Conservation (phyloP, 2,888 invertebrate genomes). For the Morpho achilles region DNA sequence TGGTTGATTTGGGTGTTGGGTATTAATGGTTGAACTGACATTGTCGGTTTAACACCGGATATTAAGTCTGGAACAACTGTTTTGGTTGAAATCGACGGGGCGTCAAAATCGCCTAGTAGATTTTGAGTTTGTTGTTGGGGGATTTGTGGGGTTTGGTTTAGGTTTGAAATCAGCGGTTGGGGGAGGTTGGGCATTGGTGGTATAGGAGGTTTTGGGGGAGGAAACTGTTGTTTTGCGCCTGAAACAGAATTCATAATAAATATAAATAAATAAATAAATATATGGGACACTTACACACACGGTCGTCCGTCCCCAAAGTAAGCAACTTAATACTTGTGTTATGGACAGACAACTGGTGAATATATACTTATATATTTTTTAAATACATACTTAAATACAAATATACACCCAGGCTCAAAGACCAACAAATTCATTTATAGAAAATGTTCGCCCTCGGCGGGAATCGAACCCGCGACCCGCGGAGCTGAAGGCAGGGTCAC, state of each 20-base stretch:
- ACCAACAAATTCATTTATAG: too few relatives aligned
- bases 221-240: conserved; percentile 50
- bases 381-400: too few relatives aligned
- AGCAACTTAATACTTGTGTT: too few relatives aligned
- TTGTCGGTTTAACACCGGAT: conserved; percentile 52
- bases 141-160: conserved; percentile 19
- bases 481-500: too few relatives aligned
- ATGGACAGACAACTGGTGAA: too few relatives aligned
- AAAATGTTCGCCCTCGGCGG: too few relatives aligned
- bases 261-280: too few relatives aligned
- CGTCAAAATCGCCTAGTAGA: conserved; percentile 45
- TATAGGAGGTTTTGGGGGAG: conserved; percentile 62
- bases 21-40: conserved; percentile 22
- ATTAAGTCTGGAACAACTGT: conserved; percentile 57
- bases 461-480: too few relatives aligned
- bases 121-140: conserved; percentile 36
- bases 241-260: conserved; percentile 16
- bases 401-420: too few relatives aligned
- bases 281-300: too few relatives aligned
- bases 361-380: too few relatives aligned
- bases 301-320: too few relatives aligned
- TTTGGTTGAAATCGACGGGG: conserved; percentile 35
- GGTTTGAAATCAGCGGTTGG: conserved; percentile 40
- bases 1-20: conserved; percentile 22
- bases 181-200: conserved; percentile 54